Percentiles rank a stretch among this genome's conserved stretches.
These are phyloP conservation scores for Incurvaria masculella DNA, from an alignment of 2,888 invertebrate genomes.

Conservation along the genomic window DNA sequence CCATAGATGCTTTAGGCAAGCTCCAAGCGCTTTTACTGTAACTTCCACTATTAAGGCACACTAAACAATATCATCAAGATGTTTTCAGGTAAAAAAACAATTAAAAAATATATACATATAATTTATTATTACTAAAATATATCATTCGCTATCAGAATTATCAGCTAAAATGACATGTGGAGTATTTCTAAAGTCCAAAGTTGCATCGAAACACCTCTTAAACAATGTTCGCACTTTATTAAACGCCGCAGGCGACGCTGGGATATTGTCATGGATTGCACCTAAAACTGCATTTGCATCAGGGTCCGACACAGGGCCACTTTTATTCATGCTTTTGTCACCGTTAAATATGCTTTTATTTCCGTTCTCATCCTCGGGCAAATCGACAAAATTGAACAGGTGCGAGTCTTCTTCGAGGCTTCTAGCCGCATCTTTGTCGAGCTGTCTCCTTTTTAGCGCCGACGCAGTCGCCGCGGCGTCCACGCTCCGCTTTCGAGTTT, in stretches of 20 bases:
- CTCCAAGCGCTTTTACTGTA: too few species aligned
- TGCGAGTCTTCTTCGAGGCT: constrained; percentile 49
- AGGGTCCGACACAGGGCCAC: constrained; percentile 12
- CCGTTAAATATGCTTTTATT: constrained; percentile 14
- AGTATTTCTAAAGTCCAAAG: constrained; percentile 62
- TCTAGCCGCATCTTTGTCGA: constrained; percentile 36
- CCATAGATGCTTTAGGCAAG: too few species aligned
- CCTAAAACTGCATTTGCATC: constrained; percentile 21
- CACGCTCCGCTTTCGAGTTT: constrained; percentile 31
- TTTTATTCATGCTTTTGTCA: constrained; percentile 18
- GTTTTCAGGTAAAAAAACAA: too few species aligned
- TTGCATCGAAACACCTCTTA: constrained; percentile 69
- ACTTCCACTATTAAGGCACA: too few species aligned
- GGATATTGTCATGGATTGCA: constrained; percentile 28
- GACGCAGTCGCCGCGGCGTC: constrained; percentile 21
- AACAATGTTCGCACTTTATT: constrained; percentile 63
- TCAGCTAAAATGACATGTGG: constrained; percentile 62
- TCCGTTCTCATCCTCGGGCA: constrained; percentile 31
- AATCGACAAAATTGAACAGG: constrained; percentile 45
- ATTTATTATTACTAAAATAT: too few species aligned
- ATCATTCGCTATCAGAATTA: constrained; percentile 65
- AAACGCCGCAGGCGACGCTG: constrained; percentile 59
- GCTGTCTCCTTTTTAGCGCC: constrained; percentile 37
- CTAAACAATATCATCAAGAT: too few species aligned
- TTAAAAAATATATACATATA: constrained; percentile 1